Conservation (phyloP, 2,797 vertebrate species). For the Artibeus lituratus region DNA sequence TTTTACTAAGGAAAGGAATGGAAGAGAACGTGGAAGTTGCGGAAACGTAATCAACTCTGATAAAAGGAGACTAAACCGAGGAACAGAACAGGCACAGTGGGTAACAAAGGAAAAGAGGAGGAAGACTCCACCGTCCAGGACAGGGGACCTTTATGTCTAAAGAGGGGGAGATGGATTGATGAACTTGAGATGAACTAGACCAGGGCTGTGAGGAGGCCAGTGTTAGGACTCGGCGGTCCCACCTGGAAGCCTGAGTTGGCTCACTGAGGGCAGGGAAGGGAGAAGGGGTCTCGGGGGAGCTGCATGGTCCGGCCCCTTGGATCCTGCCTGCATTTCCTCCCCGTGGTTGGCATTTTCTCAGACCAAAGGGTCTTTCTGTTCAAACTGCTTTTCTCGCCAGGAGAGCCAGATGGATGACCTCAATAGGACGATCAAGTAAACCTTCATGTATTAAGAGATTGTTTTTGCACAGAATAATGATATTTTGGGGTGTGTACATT, state of each 20-base stretch:
- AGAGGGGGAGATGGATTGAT: not conserved
- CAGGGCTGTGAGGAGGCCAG: not conserved
- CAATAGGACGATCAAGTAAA: slow-evolving; percentile 23
- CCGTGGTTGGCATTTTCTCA: not conserved
- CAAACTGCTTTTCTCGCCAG: slow-evolving; percentile 34
- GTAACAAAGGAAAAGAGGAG: not conserved
- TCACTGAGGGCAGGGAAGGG: not conserved
- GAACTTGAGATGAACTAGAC: not conserved
- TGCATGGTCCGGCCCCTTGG: not conserved
- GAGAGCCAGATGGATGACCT: slow-evolving; percentile 22
- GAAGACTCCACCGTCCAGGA: not conserved
- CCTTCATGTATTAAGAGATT: not conserved
- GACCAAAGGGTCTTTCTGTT: not conserved
- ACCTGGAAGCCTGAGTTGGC: not conserved
- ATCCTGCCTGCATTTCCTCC: not conserved
- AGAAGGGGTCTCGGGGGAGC: not conserved
- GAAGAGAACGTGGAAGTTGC: not conserved
- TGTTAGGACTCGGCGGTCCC: not conserved
- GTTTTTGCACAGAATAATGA: not conserved
- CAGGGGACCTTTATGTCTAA: not conserved
- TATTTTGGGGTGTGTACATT: not conserved
- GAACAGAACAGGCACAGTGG: not conserved
- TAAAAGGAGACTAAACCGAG: not conserved
- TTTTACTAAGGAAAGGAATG: not conserved
- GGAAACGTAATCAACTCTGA: not conserved